These are phyloP conservation scores for Alectura lathami DNA, from an alignment of 2,113 vertebrate genomes.

Conservation along the genomic window DNA sequence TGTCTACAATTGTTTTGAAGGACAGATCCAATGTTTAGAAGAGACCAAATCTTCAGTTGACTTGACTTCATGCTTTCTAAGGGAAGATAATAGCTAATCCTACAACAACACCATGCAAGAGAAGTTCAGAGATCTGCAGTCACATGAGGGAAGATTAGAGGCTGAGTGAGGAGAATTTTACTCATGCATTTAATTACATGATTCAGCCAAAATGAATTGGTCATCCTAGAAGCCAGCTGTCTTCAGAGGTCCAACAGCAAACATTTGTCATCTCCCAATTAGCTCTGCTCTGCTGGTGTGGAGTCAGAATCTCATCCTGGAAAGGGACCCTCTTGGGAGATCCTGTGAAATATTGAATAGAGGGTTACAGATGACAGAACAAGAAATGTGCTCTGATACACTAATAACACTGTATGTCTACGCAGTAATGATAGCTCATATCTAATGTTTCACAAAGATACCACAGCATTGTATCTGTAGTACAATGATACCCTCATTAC, in stretches of 20 bases:
- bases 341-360: neutral
- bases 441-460: neutral
- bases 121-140: neutral
- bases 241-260: neutral
- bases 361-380: neutral
- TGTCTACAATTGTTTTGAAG: neutral
- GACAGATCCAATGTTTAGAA: neutral
- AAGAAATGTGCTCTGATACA: neutral
- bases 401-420: neutral
- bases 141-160: neutral
- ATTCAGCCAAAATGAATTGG: neutral
- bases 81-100: neutral
- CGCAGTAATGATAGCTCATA: neutral
- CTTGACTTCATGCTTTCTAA: neutral
- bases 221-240: neutral
- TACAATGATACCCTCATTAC: neutral
- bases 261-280: neutral
- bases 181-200: slow-evolving; percentile 23
- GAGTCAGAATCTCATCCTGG: neutral
- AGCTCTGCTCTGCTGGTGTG: neutral
- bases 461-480: neutral
- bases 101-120: neutral
- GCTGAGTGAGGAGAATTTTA: neutral
- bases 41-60: neutral
- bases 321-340: neutral